Percentiles rank a stretch among this genome's conserved stretches.
Evolutionary conservation across 2,888 invertebrate genomes (phyloP).

Genomic region (Ceramica pisi): DNA sequence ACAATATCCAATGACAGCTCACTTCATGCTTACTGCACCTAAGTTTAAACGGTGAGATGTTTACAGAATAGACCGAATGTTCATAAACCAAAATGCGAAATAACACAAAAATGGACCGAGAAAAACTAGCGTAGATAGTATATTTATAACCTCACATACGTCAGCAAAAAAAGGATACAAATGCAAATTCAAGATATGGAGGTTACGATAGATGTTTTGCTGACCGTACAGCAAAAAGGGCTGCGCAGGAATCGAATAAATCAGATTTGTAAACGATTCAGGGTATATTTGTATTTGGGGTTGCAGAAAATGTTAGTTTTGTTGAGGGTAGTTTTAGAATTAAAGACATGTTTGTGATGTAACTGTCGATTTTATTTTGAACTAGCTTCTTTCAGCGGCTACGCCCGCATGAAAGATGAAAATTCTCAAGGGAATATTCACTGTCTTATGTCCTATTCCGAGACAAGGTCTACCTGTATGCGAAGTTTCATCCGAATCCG

Average conservation of each 20-base stretch:
- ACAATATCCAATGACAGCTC: no score
- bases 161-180: constrained; percentile 67
- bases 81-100: neutral
- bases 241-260: constrained; percentile 62
- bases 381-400: no score
- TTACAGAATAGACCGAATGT: no score
- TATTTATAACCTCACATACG: constrained; percentile 57
- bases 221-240: constrained; percentile 66
- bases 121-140: constrained; percentile 55
- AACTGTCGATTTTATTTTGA: neutral
- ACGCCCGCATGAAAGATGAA: no score
- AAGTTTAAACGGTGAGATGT: no score
- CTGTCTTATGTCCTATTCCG: no score
- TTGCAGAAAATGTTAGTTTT: constrained; percentile 40
- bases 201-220: constrained; percentile 62
- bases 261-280: constrained; percentile 52
- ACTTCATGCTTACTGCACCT: no score
- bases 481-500: no score
- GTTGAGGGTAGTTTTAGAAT: constrained; percentile 31
- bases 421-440: no score
- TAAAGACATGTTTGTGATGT: neutral
- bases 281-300: constrained; percentile 54
- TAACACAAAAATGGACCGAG: neutral
- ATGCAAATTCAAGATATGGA: constrained; percentile 66
- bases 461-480: no score